A percentile compares a stretch with the other conserved stretches of the same genome.
Evolutionary conservation across 53 echinoderm and acorn worm genomes (phyloP).

Genomic region (Zoroaster sp.): DNA sequence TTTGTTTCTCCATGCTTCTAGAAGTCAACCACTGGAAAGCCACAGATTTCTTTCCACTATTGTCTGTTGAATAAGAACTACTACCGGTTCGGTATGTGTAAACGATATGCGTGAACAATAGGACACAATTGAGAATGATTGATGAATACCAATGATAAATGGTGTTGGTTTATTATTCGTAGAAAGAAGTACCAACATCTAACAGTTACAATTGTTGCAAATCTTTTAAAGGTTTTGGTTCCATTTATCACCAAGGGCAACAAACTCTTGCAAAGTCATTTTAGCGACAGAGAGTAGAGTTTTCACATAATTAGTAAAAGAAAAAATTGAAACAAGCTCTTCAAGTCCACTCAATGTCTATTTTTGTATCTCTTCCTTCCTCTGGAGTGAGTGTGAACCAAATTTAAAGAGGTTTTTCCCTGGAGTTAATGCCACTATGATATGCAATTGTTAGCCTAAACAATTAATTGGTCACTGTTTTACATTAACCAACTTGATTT

Average conservation of each 20-base stretch:
- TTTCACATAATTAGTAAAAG: too few species aligned
- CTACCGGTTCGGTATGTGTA: not conserved
- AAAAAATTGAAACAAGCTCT: too few species aligned
- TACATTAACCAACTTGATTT: too few species aligned
- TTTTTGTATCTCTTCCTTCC: too few species aligned
- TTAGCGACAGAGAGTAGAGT: too few species aligned
- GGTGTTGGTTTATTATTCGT: not conserved
- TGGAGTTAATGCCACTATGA: not conserved
- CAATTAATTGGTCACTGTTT: too few species aligned
- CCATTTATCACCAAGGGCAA: not conserved
- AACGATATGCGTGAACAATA: too few species aligned
- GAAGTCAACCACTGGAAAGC: not conserved
- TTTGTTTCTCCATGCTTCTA: not conserved
- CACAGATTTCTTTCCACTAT: not conserved
- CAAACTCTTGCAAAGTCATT: not conserved
- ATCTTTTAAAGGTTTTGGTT: not conserved
- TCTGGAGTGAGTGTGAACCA: too few species aligned
- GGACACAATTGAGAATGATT: not conserved
- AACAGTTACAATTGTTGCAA: not conserved
- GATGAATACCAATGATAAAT: not conserved
- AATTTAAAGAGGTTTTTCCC: not conserved
- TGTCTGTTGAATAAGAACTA: not conserved
- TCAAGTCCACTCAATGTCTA: too few species aligned
- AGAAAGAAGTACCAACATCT: not conserved
- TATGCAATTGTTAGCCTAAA: too few species aligned